phyloP scores from a whole-genome alignment of 2,113 vertebrate species.

The Grallaria varia region DNA sequence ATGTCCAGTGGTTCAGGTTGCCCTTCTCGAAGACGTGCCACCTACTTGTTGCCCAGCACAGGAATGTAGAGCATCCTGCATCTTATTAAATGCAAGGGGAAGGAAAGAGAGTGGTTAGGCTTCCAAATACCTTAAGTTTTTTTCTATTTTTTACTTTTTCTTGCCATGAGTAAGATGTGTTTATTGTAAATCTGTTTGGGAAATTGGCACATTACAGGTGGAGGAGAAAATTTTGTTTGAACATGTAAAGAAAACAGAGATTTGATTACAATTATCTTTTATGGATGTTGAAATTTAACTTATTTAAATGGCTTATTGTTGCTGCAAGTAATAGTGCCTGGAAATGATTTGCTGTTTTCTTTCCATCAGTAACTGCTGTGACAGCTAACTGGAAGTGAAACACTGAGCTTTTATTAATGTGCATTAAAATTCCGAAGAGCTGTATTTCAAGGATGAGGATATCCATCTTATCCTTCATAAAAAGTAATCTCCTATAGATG shows the following conservation, averaged over 20 bases:
- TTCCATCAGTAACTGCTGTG: neutral
- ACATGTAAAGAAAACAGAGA: neutral
- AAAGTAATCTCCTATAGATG: neutral
- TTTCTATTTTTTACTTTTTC: neutral
- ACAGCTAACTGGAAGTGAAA: neutral
- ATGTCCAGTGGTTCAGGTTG: neutral
- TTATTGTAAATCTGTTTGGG: neutral
- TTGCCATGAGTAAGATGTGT: neutral
- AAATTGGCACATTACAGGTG: neutral
- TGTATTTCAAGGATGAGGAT: neutral
- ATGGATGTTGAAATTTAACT: neutral
- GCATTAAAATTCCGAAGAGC: neutral
- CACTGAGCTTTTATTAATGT: neutral
- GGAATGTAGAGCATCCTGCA: neutral
- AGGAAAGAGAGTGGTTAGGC: neutral
- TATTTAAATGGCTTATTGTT: neutral
- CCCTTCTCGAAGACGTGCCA: rapidly evolving
- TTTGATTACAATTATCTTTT: neutral
- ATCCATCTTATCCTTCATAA: neutral
- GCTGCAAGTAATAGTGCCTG: neutral
- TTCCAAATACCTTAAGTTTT: neutral
- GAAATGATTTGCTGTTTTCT: neutral
- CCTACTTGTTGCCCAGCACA: neutral
- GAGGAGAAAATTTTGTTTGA: neutral
- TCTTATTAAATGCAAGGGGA: neutral